A percentile compares a stretch with the other conserved stretches of the same genome.
Evolutionary conservation across 2,888 invertebrate genomes (phyloP).

Genomic region (Erebia aethiops): DNA sequence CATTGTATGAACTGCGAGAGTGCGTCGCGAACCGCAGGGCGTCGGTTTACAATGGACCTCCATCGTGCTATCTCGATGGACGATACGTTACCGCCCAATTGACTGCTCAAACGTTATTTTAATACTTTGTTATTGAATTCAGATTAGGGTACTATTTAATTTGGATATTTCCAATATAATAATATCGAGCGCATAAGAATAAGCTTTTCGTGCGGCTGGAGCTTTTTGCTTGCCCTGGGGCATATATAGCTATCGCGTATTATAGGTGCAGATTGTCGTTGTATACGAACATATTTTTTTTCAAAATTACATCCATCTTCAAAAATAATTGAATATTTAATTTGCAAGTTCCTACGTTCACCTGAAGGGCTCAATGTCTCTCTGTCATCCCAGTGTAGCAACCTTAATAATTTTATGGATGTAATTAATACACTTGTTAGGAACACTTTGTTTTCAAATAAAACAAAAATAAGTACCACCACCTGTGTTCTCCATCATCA

Average conservation of each 20-base stretch:
- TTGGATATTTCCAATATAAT: slow-evolving; percentile 30
- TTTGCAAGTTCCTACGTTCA: too few species aligned
- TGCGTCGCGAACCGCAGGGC: slow-evolving; percentile 54
- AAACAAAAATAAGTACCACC: too few species aligned
- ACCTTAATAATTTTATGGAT: too few species aligned
- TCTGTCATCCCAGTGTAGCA: too few species aligned
- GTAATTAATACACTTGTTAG: too few species aligned
- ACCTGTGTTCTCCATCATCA: too few species aligned
- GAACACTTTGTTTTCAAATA: too few species aligned
- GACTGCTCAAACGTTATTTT: slow-evolving; percentile 79
- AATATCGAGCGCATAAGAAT: slow-evolving; percentile 10
- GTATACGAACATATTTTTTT: too few species aligned
- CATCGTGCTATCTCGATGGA: slow-evolving; percentile 79
- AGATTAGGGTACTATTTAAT: slow-evolving; percentile 40
- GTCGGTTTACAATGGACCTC: slow-evolving; percentile 79
- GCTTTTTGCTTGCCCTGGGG: background rate
- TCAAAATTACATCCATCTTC: too few species aligned
- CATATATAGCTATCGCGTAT: background rate
- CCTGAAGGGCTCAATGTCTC: too few species aligned
- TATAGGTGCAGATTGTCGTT: too few species aligned
- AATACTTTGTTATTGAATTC: slow-evolving; percentile 61
- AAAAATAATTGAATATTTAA: too few species aligned
- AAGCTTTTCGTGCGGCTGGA: background rate
- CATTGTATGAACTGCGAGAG: slow-evolving; percentile 63
- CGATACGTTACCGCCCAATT: slow-evolving; percentile 80